Evolutionary conservation across 2,797 vertebrate genomes (phyloP).

Genomic region (Epinephelus coioides): DNA sequence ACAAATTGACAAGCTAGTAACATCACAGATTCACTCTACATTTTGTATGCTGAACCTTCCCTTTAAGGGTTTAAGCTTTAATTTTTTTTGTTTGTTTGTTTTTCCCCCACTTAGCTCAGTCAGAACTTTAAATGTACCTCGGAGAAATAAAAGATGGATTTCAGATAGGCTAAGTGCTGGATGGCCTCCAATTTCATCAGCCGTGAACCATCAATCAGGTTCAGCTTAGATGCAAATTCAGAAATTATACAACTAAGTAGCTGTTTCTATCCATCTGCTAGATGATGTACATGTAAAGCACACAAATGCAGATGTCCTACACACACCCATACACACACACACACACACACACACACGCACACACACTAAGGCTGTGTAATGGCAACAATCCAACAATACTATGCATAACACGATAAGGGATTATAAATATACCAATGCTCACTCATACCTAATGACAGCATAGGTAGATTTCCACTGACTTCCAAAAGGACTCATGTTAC

Average conservation of each 20-base stretch:
- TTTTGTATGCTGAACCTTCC: conserved; percentile 10
- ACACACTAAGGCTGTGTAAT: no score
- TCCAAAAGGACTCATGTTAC: no score
- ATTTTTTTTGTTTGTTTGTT: conserved; percentile 7
- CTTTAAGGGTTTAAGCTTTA: conserved; percentile 7
- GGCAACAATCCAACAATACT: no score
- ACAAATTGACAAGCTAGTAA: conserved; percentile 9
- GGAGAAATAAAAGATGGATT: conserved; percentile 6
- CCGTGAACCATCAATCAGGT: conserved; percentile 14
- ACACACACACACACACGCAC: neutral
- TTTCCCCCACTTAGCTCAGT: neutral
- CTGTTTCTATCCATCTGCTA: neutral
- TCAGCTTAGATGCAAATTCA: conserved; percentile 7
- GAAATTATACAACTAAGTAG: neutral
- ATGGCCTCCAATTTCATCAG: conserved; percentile 20
- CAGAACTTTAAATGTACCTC: neutral
- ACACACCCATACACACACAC: neutral
- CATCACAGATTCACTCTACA: conserved; percentile 1
- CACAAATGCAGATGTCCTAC: neutral
- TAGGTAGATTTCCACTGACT: no score
- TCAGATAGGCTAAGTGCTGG: neutral
- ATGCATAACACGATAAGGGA: no score
- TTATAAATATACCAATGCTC: no score
- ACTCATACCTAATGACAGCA: no score
- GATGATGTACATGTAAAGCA: neutral